Base-by-base conservation (phyloP, 2,888 invertebrate genomes). In the Clunio marinus region DNA sequence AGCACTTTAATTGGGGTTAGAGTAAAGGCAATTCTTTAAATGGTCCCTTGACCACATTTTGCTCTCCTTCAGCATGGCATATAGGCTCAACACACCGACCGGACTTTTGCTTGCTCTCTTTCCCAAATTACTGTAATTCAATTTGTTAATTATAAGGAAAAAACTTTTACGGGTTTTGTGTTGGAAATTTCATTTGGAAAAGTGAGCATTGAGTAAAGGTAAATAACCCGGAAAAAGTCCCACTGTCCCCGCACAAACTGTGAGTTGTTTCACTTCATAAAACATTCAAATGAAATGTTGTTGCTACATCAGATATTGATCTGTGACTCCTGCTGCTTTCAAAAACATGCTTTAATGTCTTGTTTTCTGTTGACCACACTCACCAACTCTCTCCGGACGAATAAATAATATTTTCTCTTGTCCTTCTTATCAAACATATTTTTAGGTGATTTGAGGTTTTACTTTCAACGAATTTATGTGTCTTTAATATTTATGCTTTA, bases 41-140 rank as follows among this genome's bases (percentile, higher is more conserved):
- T 35, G 35, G 22, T 37, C 60, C 60, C 60, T 37, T 60, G 60
- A 24, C 60, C 24, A 60, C 37, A 37, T 10, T 22, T 24, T 41
- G n/a, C 22, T 57, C 2, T n/a, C 32, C 10, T 57, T 13, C 27
- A 27, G 27, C 32, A 32, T 32, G 2, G 27, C 3, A n/a, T 10
- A 57, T 22, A 17, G 4, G 51, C 51, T 22, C 51, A 51, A 22
- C 41, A 41, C n/a, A 41, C 15, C 8, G 7, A n/a, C 57, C 2
- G 2, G 57, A 5, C n/a, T n/a, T n/a, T n/a, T n/a, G n/a, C n/a
- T n/a, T n/a, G n/a, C n/a, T n/a, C n/a, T n/a, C n/a, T n/a, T n/a
- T n/a, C n/a, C n/a, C n/a, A 57, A 57, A 57, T 57, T 57, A 25
- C 25, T 57, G 57, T 57, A 57, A 57, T 57, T 27, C 27, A 57